Percentiles rank a stretch among this genome's conserved stretches.
These are phyloP conservation scores for Platichthys stellatus DNA, from an alignment of 2,113 vertebrate species.

Conservation along the genomic window DNA sequence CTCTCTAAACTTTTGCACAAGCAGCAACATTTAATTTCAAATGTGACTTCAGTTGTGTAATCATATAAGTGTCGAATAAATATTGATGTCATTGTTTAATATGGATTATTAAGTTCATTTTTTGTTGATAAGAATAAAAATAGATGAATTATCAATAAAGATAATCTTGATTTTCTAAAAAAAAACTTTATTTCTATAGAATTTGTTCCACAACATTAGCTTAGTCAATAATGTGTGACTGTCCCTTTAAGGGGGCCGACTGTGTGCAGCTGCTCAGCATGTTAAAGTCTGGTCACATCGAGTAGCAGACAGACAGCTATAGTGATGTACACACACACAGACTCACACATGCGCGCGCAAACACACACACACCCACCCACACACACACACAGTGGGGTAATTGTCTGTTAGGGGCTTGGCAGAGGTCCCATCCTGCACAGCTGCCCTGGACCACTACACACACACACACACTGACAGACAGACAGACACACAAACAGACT, in stretches of 20 bases:
- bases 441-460: slow-evolving; percentile 71
- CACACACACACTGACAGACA: slow-evolving; percentile 23
- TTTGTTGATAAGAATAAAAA: no score
- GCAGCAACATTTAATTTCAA: no score
- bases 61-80: no score
- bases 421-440: slow-evolving; percentile 71
- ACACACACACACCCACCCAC: slow-evolving; percentile 31
- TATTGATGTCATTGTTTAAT: no score
- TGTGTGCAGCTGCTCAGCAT: slow-evolving; percentile 68
- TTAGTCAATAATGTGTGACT: slow-evolving; percentile 34
- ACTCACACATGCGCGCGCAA: slow-evolving; percentile 31
- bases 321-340: slow-evolving; percentile 36
- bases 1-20: no score
- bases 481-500: slow-evolving; percentile 15
- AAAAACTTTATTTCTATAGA: no score
- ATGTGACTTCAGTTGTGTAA: no score
- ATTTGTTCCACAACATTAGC: background rate
- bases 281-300: slow-evolving; percentile 75
- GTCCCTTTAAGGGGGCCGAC: slow-evolving; percentile 60
- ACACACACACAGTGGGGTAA: slow-evolving; percentile 70
- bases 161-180: background rate
- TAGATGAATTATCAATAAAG: no score
- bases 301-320: slow-evolving; percentile 67
- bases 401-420: slow-evolving; percentile 80
- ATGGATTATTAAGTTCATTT: no score